Evolutionary conservation across 2,797 vertebrate species (phyloP), one percentile per base, ranked within the genome.

Genomic region (Sphenopsis melanotis): DNA sequence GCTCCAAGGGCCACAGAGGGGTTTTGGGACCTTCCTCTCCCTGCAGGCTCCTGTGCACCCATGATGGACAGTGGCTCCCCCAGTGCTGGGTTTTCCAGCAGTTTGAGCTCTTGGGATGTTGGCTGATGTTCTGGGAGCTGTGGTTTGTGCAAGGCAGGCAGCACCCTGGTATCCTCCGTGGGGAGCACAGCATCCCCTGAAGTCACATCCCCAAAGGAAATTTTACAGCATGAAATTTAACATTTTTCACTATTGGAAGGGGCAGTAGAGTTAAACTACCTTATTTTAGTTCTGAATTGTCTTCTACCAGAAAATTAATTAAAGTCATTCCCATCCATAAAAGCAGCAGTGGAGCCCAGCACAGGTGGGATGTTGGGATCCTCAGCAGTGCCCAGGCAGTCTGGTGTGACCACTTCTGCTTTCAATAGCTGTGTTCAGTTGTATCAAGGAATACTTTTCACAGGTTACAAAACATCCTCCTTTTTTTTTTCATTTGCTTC

Each of bases 31-130:
- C 9, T 46, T 18, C 6, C 24, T 21, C 16, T 57, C 39, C 8
- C 20, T 71, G 41, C 41, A 42, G 34, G 15, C 30, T 50, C 56
- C 52, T 39, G 15, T 7, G 21, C 30, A 15, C 17, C 66, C 24
- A 0, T 6, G 64, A 18, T 0, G 0, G 29, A 10, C 34, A 26
- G 34, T 10, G 36, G 61, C 32, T 72, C 56, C 29, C 30, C 4
- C 9, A 2, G 42, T 1, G 23, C 41, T 44, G 34, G 29, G 47
- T 9, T 60, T 37, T 26, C 72, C 64, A 53, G 72, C 83, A 39
- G 39, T 26, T 69, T 15, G 3, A 22, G 44, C n/a, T 42, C 12
- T 42, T 0, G 0, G 36, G 49, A 7, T 27, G 20, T 2, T 55
- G 41, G 30, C 37, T 1, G 6, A 19, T 49, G 29, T 12, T 55